Conservation (phyloP, 2,797 vertebrate genomes). For the Acrocephalus scirpaceus region DNA sequence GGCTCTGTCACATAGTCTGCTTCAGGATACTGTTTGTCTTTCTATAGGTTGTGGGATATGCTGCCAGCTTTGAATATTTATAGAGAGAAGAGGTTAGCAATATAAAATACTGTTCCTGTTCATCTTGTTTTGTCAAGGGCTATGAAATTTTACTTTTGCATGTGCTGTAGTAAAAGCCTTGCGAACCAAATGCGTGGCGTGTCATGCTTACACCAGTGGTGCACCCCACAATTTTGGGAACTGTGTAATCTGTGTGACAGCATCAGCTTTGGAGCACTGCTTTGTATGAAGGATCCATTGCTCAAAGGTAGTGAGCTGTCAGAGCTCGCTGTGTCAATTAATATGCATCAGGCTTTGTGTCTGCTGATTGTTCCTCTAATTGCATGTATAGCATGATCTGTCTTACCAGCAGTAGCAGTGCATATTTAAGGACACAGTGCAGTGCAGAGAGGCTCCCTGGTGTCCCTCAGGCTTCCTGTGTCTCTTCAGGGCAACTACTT, state of each 20-base stretch:
- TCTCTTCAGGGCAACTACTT: not conserved
- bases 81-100: not conserved
- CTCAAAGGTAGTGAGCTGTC: conserved; percentile 3
- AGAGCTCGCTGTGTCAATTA: not conserved
- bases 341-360: conserved; percentile 11
- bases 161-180: not conserved
- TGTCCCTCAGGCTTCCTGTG: not conserved
- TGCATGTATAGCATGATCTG: not conserved
- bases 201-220: not conserved
- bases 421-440: not conserved
- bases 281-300: not conserved
- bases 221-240: not conserved
- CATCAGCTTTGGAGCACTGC: not conserved
- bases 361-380: conserved; percentile 10
- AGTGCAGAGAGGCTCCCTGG: not conserved
- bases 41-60: not conserved
- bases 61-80: not conserved
- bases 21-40: not conserved
- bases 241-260: not conserved
- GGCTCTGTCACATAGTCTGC: fast-evolving
- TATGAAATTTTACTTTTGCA: not conserved
- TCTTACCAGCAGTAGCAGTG: not conserved
- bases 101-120: not conserved
- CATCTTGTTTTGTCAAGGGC: not conserved
- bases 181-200: fast-evolving